Base-by-base conservation (phyloP, 2,888 invertebrate genomes). In the Drosophila mayaguana region DNA sequence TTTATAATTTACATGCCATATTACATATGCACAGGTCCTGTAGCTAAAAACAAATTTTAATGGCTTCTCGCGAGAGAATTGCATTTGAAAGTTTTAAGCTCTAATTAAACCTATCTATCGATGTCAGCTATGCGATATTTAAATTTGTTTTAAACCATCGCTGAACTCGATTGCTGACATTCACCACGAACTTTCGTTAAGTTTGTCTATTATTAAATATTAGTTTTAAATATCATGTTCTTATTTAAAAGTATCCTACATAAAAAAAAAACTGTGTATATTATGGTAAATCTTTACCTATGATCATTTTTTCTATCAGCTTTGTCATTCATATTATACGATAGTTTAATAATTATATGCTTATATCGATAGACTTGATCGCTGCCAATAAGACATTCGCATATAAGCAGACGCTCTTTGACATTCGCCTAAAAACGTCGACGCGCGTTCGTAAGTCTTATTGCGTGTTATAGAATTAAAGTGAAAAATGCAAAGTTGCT, bases 1-100 rank as follows among this genome's bases (percentile, higher is more conserved):
- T 22, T 62, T 64, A 67, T 75, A 80, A 87, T 82, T 82, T 74
- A 80, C 70, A 71, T 63, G 40, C 60, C 69, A 45, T 74, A 87
- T 81, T 70, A 70, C 67, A 72, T 73, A 70, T 61, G 66, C 68
- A 64, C 48, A 51, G 62, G 57, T 54, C 68, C 70, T 70, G 62
- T 68, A 68, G 55, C 60, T 61, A 81, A 66, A 65, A 40, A 64
- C 70, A 50, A 62, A 43, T 75, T 75, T 81, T 78, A 68, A 81
- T 73, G 65, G 62, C 66, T 53, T 32, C 32, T 34, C 32, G 55
- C 62, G 16, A 9, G 25, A 20, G 40, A 28, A 32, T 55, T 45
- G 16, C 36, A 34, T 55, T 45, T 12, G 8, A 18, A 20, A 6
- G 43, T 43, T 56, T 56, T 34, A 16, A 34, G 20, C 32, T 34